Evolutionary conservation across 2,888 invertebrate genomes (phyloP).

Genomic region (Andricus curvator): DNA sequence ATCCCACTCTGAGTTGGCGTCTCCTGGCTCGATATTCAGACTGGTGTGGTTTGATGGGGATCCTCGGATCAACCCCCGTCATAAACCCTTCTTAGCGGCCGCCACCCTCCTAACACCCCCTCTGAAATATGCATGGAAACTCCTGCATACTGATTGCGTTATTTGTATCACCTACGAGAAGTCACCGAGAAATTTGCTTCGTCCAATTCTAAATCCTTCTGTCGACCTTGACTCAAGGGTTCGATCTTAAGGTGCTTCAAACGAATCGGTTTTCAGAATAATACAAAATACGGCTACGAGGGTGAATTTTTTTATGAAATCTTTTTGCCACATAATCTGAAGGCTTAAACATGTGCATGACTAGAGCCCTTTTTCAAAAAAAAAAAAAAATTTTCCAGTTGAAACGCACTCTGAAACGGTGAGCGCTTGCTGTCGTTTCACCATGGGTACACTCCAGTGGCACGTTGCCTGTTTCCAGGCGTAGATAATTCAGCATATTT

Average conservation of each 20-base stretch:
- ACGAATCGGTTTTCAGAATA: too few species aligned
- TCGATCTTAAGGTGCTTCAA: background rate
- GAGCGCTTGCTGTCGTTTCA: too few species aligned
- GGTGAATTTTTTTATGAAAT: too few species aligned
- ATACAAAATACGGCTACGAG: too few species aligned
- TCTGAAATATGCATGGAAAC: slow-evolving; percentile 76
- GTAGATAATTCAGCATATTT: too few species aligned
- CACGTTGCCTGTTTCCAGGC: too few species aligned
- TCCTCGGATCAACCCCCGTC: slow-evolving; percentile 77
- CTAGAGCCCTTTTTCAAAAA: too few species aligned
- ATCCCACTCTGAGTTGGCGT: slow-evolving; percentile 48
- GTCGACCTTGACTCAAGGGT: background rate
- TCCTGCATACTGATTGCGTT: slow-evolving; percentile 76
- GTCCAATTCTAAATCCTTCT: slow-evolving; percentile 37
- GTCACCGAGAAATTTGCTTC: slow-evolving; percentile 52
- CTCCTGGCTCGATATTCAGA: slow-evolving; percentile 73
- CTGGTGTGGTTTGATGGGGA: slow-evolving; percentile 77
- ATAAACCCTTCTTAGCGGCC: slow-evolving; percentile 78
- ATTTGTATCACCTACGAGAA: slow-evolving; percentile 73
- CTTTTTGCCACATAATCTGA: too few species aligned
- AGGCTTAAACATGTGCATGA: too few species aligned
- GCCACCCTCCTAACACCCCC: slow-evolving; percentile 65
- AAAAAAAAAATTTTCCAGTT: too few species aligned
- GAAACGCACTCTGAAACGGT: too few species aligned
- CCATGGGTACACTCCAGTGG: too few species aligned